These are phyloP conservation scores for Drosophila setosimentum DNA, from an alignment of 2,888 invertebrate genomes.

Conservation along the genomic window DNA sequence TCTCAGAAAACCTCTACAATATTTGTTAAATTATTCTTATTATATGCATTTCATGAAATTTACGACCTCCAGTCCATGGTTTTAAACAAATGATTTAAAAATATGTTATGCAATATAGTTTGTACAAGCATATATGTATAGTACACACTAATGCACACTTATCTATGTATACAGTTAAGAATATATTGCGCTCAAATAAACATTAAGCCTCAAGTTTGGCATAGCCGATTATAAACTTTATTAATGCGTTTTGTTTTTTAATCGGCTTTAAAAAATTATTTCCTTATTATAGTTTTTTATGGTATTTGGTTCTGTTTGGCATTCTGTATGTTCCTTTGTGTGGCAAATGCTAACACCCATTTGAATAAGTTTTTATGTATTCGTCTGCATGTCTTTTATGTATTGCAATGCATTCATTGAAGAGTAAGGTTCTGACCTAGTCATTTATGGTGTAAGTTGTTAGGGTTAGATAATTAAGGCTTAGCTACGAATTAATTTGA, in stretches of 20 bases:
- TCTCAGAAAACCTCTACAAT: neutral
- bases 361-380: neutral
- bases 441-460: slow-evolving; percentile 49
- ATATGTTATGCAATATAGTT: neutral
- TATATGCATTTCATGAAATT: neutral
- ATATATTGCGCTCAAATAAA: slow-evolving; percentile 14
- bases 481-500: slow-evolving; percentile 59
- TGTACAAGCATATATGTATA: neutral
- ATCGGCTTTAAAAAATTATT: slow-evolving; percentile 24
- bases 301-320: neutral
- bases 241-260: slow-evolving; percentile 20
- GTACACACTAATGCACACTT: slow-evolving; percentile 8
- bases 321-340: neutral
- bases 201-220: slow-evolving; percentile 32
- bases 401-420: neutral
- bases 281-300: slow-evolving; percentile 25
- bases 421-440: slow-evolving; percentile 47
- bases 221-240: slow-evolving; percentile 20
- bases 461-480: slow-evolving; percentile 34
- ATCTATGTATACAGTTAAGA: neutral
- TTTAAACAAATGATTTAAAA: neutral
- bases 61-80: neutral
- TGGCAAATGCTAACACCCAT: neutral
- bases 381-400: neutral
- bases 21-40: neutral